Percentiles rank a stretch among this genome's conserved stretches.
Evolutionary conservation across 2,113 vertebrate species (phyloP).

Genomic region (Pterocles burchelli): DNA sequence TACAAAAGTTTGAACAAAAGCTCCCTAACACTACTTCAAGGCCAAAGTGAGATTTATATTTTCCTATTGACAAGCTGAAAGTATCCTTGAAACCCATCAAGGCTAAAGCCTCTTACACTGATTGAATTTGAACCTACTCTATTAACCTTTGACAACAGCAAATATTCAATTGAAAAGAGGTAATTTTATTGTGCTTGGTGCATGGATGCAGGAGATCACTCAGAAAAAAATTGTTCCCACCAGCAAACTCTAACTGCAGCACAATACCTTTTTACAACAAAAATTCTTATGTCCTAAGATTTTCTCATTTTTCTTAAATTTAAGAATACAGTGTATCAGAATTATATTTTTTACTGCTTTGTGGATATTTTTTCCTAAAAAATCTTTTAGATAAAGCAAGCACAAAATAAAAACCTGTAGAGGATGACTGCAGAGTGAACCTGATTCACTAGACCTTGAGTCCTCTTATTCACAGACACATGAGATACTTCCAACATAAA

Average conservation of each 20-base stretch:
- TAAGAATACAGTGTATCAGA: neutral
- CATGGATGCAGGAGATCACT: neutral
- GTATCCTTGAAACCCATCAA: neutral
- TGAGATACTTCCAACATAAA: neutral
- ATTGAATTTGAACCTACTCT: constrained; percentile 1
- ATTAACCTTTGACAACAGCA: neutral
- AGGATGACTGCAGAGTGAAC: neutral
- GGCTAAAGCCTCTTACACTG: neutral
- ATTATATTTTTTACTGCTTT: neutral
- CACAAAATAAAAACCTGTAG: neutral
- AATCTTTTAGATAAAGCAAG: neutral
- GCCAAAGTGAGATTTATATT: neutral
- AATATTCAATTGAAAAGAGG: constrained; percentile 2
- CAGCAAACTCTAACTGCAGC: neutral
- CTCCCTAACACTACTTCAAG: neutral
- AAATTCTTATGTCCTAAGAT: neutral
- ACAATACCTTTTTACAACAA: neutral
- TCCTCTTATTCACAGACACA: neutral
- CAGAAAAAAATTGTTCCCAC: neutral
- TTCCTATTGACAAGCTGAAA: neutral
- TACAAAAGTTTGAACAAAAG: neutral
- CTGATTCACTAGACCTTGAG: neutral
- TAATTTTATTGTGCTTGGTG: neutral
- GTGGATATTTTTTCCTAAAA: neutral
- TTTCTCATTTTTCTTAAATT: neutral